Base-by-base conservation (phyloP, 2,797 vertebrate genomes). In the Philypnodon macrostomus region DNA sequence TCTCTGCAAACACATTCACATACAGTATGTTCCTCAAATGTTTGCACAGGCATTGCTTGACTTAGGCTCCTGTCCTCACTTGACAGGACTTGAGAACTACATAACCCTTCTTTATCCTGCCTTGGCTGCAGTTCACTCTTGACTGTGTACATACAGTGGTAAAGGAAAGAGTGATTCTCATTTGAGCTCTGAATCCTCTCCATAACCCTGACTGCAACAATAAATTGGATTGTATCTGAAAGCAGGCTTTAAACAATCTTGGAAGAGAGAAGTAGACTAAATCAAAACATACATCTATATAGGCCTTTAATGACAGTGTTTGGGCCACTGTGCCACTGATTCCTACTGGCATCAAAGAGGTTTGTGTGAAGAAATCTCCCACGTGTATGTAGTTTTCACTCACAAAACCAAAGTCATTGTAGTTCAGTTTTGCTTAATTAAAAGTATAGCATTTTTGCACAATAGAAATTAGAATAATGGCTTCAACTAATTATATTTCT, bases 141-240 rank as follows among this genome's bases (percentile, higher is more conserved):
- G 54, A 2, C 56, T 30, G 31, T 46, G 26, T 61, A 45, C 39
- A 58, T 29, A 45, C 37, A 36, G 51, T 26, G 14, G 62, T 42
- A 2, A 68, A 47, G 44, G 27, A 9, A 29, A 63, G 42, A 30
- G 21, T 45, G 42, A 57, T 59, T 69, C 35, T 55, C 31, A 53
- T 63, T 73, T 56, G 24, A 71, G 53, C 62, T 58, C 53, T 50
- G 23, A 64, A 40, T 47, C 45, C 13, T 58, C 27, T 42, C n/a
- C n/a, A n/a, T n/a, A n/a, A n/a, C n/a, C n/a, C 37, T 60, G 41
- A 33, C 45, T 56, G 42, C 41, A 47, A 39, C 44, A 64, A n/a
- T n/a, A n/a, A 58, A 59, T 64, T 70, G 54, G 37, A 57, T 67
- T 74, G 59, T 65, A 65, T 67, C 48, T 75, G 47, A 73, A 41